These are phyloP conservation scores for Burhinus oedicnemus DNA, from an alignment of 2,113 vertebrate genomes.

Conservation along the genomic window DNA sequence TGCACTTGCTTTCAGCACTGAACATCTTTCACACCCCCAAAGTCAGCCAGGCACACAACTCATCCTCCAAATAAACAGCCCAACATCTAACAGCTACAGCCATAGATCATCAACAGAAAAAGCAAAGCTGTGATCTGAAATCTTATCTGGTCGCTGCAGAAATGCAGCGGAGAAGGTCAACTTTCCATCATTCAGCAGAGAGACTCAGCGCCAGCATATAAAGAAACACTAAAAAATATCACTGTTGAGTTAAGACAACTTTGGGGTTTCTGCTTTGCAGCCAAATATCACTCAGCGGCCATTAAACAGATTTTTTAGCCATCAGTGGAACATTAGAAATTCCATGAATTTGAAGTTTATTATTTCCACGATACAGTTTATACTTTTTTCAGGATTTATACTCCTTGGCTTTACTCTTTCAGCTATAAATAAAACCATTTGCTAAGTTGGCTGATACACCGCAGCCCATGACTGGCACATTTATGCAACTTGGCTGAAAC, in stretches of 20 bases:
- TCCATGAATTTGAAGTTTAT: conserved; percentile 73
- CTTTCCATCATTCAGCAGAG: conserved; percentile 66
- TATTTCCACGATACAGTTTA: conserved; percentile 70
- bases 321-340: conserved; percentile 74
- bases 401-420: conserved; percentile 62
- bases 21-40: background rate
- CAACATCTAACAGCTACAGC: background rate
- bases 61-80: conserved; percentile 41
- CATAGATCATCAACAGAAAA: conserved; percentile 38
- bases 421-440: conserved; percentile 74
- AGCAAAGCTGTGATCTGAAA: conserved; percentile 52
- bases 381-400: conserved; percentile 72
- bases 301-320: conserved; percentile 72
- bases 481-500: conserved; percentile 68
- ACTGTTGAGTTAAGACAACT: conserved; percentile 61
- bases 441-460: conserved; percentile 61
- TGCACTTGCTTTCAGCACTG: background rate
- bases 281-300: conserved; percentile 67
- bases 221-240: conserved; percentile 64
- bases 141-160: conserved; percentile 65
- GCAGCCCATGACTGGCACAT: conserved; percentile 69
- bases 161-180: conserved; percentile 22
- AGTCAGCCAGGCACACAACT: background rate
- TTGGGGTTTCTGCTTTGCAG: conserved; percentile 63
- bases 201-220: conserved; percentile 15